Base-by-base conservation (phyloP, 2,113 vertebrate genomes). In the Cacatua alba region DNA sequence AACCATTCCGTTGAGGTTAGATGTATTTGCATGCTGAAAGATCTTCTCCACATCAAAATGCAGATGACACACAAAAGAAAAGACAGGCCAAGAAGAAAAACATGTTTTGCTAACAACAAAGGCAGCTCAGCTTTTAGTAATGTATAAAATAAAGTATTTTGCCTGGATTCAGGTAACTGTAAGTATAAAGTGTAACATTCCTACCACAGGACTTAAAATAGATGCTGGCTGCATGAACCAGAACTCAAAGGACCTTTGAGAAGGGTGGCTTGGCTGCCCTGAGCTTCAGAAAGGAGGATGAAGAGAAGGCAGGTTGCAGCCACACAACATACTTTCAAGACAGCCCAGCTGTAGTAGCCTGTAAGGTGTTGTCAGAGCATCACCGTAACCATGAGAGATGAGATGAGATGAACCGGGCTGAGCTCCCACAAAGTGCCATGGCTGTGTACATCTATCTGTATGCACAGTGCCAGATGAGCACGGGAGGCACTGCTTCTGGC, bases 381-480 rank as follows among this genome's bases (percentile, higher is more conserved):
- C 57, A 43, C 0, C 0, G 3, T 2, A 12, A 43, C 35, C 3
- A 1, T 9, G 41, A 63, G 85, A 63, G 52, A 16, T 33, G 77
- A 84, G 35, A 7, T 41, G 46, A 84, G 35, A 7, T 41, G 46
- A 88, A 59, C 5, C 17, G 31, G 17, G 31, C 43, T 70, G 51
- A 82, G 60, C 35, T 74, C 41, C 44, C 26, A 21, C 0, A 0
- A 46, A 44, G 41, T 43, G n/a, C 44, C 7, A 7, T 20, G 37
- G 13, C 65, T 82, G 29, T 3, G 3, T 43, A n/a, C 0, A 0
- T 46, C 79, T 33, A 25, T 24, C n/a, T 37, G 23, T 35, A 28
- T 1, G 9, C 18, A 57, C 0, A 0, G 12, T 1, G 13, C n/a
- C 49, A 62, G 48, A 53, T 0, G 4, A 51, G n/a, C 3, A 1